A percentile compares a stretch with the other conserved stretches of the same genome.
Evolutionary conservation across 2,888 invertebrate genomes (phyloP).

Genomic region (Noctua comes): DNA sequence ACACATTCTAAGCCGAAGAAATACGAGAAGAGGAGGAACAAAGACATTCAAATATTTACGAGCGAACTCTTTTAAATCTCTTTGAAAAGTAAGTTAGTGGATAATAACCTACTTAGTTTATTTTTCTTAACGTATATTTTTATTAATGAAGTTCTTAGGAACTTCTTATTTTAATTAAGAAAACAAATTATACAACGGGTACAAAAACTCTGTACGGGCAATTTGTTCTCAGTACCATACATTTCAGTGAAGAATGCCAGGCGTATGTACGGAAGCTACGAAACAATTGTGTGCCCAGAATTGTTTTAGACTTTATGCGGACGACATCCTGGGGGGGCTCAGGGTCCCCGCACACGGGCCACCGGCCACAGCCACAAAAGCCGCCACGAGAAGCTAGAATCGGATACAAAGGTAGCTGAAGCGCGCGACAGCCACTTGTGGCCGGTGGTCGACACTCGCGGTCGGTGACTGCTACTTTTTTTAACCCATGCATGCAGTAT

Average conservation of each 20-base stretch:
- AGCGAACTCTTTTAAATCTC: not conserved
- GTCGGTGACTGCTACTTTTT: no score
- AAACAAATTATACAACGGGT: slow-evolving; percentile 31
- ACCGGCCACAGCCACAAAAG: no score
- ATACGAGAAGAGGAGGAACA: not conserved
- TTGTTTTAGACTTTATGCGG: slow-evolving; percentile 55
- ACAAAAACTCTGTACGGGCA: slow-evolving; percentile 36
- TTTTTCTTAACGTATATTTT: not conserved
- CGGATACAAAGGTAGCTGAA: no score
- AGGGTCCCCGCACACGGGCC: no score
- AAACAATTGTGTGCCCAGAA: slow-evolving; percentile 59
- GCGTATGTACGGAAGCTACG: slow-evolving; percentile 42
- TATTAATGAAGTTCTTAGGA: not conserved
- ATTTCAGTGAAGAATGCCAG: slow-evolving; percentile 59
- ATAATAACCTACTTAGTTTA: not conserved
- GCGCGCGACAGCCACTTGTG: no score
- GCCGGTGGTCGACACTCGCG: no score
- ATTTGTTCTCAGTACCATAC: slow-evolving; percentile 50
- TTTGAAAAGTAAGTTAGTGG: not conserved
- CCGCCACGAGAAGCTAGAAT: no score
- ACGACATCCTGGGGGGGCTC: slow-evolving; percentile 46
- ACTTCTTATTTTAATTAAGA: slow-evolving; percentile 51
- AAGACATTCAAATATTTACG: not conserved
- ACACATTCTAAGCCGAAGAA: not conserved
- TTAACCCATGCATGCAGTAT: no score